Percentiles rank a stretch among this genome's conserved stretches.
phyloP scores from a whole-genome alignment of 2,888 invertebrate genomes.

The Prosapia bicincta region DNA sequence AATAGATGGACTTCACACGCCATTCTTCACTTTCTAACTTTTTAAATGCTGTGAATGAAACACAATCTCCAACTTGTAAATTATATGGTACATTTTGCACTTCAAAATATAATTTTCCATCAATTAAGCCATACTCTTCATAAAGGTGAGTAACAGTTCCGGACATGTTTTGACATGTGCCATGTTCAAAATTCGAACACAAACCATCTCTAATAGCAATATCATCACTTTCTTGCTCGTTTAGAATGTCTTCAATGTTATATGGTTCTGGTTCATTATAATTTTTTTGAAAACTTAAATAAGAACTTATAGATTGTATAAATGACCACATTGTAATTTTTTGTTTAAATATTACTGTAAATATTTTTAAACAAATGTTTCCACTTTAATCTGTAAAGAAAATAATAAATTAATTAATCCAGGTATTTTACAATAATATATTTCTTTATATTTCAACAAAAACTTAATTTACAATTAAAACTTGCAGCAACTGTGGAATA shows the following conservation, averaged over 20 bases:
- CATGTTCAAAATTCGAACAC: slow-evolving; percentile 43
- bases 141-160: slow-evolving; percentile 60
- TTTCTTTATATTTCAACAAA: no score
- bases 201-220: slow-evolving; percentile 38
- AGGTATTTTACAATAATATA: no score
- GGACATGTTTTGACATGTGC: slow-evolving; percentile 36
- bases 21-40: slow-evolving; percentile 47
- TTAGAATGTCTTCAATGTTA: background rate
- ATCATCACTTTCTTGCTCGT: background rate
- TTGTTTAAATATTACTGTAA: no score
- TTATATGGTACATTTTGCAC: slow-evolving; percentile 44
- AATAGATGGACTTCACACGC: slow-evolving; percentile 56
- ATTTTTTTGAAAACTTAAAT: background rate
- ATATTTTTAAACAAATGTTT: no score
- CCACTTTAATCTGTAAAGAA: no score
- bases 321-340: background rate
- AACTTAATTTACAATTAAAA: no score
- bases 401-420: no score
- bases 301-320: background rate
- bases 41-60: slow-evolving; percentile 56
- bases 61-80: slow-evolving; percentile 52
- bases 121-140: slow-evolving; percentile 46
- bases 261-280: background rate
- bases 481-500: no score
- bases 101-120: slow-evolving; percentile 48